Evolutionary conservation across 1,140 invertebrate genomes (phyloP).

Genomic region (Drosophila orena): DNA sequence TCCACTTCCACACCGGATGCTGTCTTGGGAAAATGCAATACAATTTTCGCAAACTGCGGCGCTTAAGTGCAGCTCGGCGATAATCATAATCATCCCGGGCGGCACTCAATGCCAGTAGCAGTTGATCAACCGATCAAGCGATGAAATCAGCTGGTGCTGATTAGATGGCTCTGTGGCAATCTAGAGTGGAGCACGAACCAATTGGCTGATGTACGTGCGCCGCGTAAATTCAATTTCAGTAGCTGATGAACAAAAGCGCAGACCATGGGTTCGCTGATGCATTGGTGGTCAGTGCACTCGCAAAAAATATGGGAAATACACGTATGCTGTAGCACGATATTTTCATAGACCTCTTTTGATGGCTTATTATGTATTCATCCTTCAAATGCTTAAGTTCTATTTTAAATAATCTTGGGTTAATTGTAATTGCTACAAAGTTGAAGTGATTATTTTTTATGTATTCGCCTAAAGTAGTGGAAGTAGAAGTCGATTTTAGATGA

Average conservation of each 20-base stretch:
- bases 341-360: too few relatives aligned
- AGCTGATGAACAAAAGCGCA: conserved; percentile 65
- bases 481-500: not conserved
- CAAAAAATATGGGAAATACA: conserved; percentile 1
- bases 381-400: too few relatives aligned
- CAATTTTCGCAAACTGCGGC: conserved; percentile 51
- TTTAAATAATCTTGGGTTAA: too few relatives aligned
- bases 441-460: too few relatives aligned
- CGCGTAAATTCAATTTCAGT: conserved; percentile 84
- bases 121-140: conserved; percentile 35
- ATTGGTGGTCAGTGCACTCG: conserved; percentile 25
- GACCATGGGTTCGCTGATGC: conserved; percentile 23
- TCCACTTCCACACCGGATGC: conserved; percentile 40
- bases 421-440: too few relatives aligned
- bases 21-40: conserved; percentile 51
- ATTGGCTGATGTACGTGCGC: conserved; percentile 76
- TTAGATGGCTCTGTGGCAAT: conserved; percentile 55
- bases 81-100: conserved; percentile 55
- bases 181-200: conserved; percentile 54
- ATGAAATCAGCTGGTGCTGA: conserved; percentile 54
- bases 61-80: conserved; percentile 46
- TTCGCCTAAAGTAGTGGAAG: too few relatives aligned
- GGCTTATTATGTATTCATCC: not conserved
- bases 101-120: conserved; percentile 70
- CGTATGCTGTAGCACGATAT: too few relatives aligned